Evolutionary conservation across 2,797 vertebrate genomes (phyloP), one percentile per base, ranked within the genome.

Genomic region (Acanthurus lineatus): DNA sequence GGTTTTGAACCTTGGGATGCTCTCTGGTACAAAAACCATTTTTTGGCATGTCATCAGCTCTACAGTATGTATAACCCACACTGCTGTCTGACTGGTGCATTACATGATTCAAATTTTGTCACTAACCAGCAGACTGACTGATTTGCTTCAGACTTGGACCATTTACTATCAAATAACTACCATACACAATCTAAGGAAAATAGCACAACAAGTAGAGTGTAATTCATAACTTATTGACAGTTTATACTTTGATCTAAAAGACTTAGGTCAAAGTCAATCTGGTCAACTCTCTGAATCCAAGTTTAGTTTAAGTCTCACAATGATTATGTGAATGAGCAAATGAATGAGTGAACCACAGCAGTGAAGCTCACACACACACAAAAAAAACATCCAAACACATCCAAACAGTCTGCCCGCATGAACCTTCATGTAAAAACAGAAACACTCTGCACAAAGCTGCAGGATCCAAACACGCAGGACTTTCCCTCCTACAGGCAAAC

Each of bases 301-400:
- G 69, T 57, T 64, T 15, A 69, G 44, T 71, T 56, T 5, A 67
- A 38, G 32, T 51, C 14, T 48, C 19, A 35, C 22, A 68, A 48
- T 65, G 75, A 73, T 10, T 2, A 42, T 58, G 35, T 44, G 49
- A 70, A 73, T 60, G 54, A 73, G n/a, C 9, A 60, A 62, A 81
- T 51, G 35, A 67, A 70, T 66, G 59, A 56, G 16, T 67, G 53
- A 76, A 53, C 35, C 61, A 8, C 32, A 35, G 32, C 25, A 73
- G 52, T 5, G 61, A 69, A 44, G 40, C 57, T 51, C 42, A 67
- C 58, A 35, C 11, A 35, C 32, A 35, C 1, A 22, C 40, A 61
- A 49, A 17, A 48, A 56, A 0, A 12, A 1, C 5, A 10, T 32
- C 14, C 1, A 0, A n/a, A 64, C 12, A 3, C 32, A 19, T 71